Evolutionary conservation across 2,797 vertebrate species (phyloP), one percentile per base, ranked within the genome.

Genomic region (Lagodon rhomboides): DNA sequence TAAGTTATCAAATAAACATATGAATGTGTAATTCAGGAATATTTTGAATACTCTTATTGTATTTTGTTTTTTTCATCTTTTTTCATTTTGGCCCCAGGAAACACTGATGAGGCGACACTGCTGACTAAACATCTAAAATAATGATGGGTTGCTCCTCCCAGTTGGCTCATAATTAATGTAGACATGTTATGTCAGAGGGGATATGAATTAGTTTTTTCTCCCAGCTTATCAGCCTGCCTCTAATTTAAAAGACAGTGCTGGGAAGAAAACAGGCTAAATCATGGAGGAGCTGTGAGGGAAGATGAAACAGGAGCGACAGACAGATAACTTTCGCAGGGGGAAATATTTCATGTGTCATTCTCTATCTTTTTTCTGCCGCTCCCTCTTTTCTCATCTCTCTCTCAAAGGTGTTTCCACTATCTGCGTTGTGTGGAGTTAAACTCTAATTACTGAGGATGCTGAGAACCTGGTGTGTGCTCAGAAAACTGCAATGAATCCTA

Each of bases 201-300:
- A 68, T 77, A 60, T 47, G 51, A 79, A 84, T 82, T 87, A 15
- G 56, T 60, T 76, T 76, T 84, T 75, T 73, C 47, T 68, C 53
- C 16, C 27, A 61, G 51, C 68, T 85, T 89, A 80, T 87, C 68
- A 67, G 60, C 47, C 65, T 30, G 49, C 30, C 53, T 83, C 59
- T 80, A 80, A 91, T 87, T 88, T 88, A 75, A 81, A 91, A 86
- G 51, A 79, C 54, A 75, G 73, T 68, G 60, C 67, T 73, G 65
- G 59, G 59, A 84, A 71, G 54, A 83, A 86, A 90, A 87, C 71
- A 62, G 75, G 74, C 44, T 74, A 79, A 90, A 85, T 82, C 68
- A 85, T 53, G 63, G 87, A 66, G 55, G 25, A 81, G 80, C 70
- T 44, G 22, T 60, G 72, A 73, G 70, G 44, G 60, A 59, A 77